Conservation (phyloP, 2,888 invertebrate genomes). For the Allophyes oxyacanthae region DNA sequence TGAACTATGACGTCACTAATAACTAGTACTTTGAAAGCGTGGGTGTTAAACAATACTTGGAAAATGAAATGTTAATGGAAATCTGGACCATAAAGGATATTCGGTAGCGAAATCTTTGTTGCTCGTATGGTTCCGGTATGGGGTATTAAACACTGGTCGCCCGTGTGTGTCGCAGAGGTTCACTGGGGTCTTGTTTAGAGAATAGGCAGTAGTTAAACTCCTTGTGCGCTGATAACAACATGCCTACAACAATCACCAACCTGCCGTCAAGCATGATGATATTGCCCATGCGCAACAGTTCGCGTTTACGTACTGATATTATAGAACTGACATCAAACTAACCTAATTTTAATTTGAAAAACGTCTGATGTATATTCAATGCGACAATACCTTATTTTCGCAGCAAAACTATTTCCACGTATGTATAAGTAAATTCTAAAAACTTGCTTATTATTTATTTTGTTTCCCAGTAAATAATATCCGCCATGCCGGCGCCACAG, state of each 20-base stretch:
- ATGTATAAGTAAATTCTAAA: constrained; percentile 68
- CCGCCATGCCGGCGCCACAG: constrained; percentile 77
- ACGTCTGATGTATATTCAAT: not conserved
- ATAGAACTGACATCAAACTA: too few species aligned
- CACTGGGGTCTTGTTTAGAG: too few species aligned
- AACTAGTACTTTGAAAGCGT: constrained; percentile 7
- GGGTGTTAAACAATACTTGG: constrained; percentile 2
- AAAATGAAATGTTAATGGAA: too few species aligned
- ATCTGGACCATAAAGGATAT: not conserved
- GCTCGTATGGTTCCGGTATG: not conserved
- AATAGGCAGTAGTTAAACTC: too few species aligned
- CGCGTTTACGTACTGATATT: too few species aligned
- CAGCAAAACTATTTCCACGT: constrained; percentile 60
- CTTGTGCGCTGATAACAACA: too few species aligned
- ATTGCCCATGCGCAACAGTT: too few species aligned
- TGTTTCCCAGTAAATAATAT: constrained; percentile 75
- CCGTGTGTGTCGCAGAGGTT: too few species aligned
- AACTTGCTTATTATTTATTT: constrained; percentile 79
- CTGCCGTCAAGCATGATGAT: too few species aligned
- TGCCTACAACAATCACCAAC: too few species aligned
- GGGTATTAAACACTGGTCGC: not conserved
- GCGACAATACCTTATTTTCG: constrained; percentile 24
- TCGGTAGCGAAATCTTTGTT: not conserved
- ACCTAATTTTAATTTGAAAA: too few species aligned
- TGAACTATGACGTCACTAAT: constrained; percentile 31